Base-by-base conservation (phyloP, 2,888 invertebrate genomes). In the Rotaria socialis region DNA sequence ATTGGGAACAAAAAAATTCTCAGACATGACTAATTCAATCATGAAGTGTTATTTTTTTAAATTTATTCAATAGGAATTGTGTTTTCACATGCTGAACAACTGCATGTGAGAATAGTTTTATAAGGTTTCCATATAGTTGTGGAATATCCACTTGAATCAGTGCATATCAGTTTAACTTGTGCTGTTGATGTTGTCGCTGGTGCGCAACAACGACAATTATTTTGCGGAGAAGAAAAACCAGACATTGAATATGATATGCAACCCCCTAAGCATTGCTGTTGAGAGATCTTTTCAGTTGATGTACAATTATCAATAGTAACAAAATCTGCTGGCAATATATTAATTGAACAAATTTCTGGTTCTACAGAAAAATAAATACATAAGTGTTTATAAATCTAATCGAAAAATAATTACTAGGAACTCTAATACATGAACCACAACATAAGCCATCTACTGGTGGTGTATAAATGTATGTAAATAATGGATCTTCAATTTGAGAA, bases 201-300 rank as follows among this genome's bases (percentile, higher is more conserved):
- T 35, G n/a, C 14, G 6, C 67, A 67, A 11, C 67, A 67, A 16
- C 67, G 14, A 19, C 67, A 67, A 35, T 16, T 19, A 19, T 35
- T 67, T 35, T 16, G 67, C 16, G n/a, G n/a, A 35, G 11, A 1
- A 67, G 27, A 16, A n/a, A 67, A 67, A 11, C 67, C 67, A 27
- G 67, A n/a, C 67, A 67, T 67, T n/a, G 67, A 27, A 67, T 67
- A 67, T 3, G 67, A 67, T 67, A 67, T 67, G 27, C 67, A 67
- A n/a, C 67, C 35, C 27, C 67, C 67, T 27, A 67, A 27, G 27
- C 67, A 67, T 67, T 67, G 67, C 19, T 67, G 67, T 27, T n/a
- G 27, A 67, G 67, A 7, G 10, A 67, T 67, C n/a, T 11, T n/a
- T 27, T n/a, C 8, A n/a, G 16, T 14, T 27, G 67, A 67, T 27